Conservation (phyloP, 37 sponge, comb jelly and placozoan species). For the Beroe forskalii region DNA sequence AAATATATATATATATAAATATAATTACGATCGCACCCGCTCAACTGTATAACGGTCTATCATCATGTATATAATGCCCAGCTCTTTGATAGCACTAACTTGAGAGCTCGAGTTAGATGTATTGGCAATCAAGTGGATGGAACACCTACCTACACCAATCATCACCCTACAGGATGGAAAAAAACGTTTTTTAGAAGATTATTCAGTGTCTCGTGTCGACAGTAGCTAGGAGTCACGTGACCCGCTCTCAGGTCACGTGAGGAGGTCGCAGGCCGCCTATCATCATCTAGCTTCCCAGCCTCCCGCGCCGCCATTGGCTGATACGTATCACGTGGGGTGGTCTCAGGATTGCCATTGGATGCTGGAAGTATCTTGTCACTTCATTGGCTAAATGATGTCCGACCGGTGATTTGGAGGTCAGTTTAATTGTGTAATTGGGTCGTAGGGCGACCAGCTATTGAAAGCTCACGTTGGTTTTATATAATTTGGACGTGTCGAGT, state of each 20-base stretch:
- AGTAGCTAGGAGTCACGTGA: neutral
- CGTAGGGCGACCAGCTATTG: neutral
- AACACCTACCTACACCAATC: constrained; percentile 24
- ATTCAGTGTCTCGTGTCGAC: constrained; percentile 39
- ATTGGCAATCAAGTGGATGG: neutral
- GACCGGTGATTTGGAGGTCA: neutral
- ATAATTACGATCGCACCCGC: neutral
- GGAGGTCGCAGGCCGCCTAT: constrained; percentile 27
- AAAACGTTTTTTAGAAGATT: constrained; percentile 28
- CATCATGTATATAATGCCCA: too few species aligned
- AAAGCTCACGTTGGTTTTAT: too few species aligned
- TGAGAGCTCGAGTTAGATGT: neutral
- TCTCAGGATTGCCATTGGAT: neutral
- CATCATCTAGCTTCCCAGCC: constrained; percentile 51
- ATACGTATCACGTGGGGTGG: neutral
- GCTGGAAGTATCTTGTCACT: neutral
- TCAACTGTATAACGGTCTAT: too few species aligned
- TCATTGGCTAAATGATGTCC: neutral
- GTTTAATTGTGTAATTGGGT: neutral
- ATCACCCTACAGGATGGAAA: constrained; percentile 25
- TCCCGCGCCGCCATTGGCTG: neutral
- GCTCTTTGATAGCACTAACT: neutral
- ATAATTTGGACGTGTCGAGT: too few species aligned
- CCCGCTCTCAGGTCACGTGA: neutral
- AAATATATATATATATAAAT: too few species aligned